These are phyloP conservation scores for Hartigia nigra DNA, from an alignment of 2,888 invertebrate species.

Conservation along the genomic window DNA sequence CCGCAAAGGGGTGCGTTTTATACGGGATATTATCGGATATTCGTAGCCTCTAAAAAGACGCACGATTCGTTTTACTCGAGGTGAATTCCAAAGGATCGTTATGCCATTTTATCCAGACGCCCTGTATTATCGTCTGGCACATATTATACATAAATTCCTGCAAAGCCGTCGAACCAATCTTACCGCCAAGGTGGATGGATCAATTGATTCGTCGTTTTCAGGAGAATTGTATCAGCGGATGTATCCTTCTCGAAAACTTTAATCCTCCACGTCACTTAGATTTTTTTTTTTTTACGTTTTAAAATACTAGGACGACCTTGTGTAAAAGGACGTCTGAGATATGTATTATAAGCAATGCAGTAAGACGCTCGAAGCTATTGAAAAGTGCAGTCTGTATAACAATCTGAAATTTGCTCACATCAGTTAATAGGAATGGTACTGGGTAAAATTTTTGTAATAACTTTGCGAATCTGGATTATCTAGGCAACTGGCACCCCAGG, in stretches of 20 bases:
- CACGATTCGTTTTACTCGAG: background rate
- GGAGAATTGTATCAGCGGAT: background rate
- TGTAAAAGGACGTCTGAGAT: background rate
- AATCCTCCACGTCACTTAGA: background rate
- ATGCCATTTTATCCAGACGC: background rate
- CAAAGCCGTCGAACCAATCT: background rate
- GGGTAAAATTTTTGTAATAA: background rate
- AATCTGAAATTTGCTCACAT: background rate
- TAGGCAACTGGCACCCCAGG: background rate
- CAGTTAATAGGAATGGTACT: background rate
- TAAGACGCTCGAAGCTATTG: background rate
- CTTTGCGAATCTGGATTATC: background rate
- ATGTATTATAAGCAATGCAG: background rate
- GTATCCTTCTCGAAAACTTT: background rate
- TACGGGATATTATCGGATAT: background rate
- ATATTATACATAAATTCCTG: background rate
- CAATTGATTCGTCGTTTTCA: background rate
- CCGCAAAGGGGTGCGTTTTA: background rate
- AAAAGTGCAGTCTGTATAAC: background rate
- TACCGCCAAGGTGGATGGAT: background rate
- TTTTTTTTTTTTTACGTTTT: background rate
- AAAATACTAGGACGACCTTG: background rate
- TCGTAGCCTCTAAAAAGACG: background rate
- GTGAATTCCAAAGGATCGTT: background rate
- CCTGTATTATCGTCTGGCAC: constrained; percentile 2